Conservation (phyloP, 2,888 invertebrate species). For the Ptychoptera albimana region DNA sequence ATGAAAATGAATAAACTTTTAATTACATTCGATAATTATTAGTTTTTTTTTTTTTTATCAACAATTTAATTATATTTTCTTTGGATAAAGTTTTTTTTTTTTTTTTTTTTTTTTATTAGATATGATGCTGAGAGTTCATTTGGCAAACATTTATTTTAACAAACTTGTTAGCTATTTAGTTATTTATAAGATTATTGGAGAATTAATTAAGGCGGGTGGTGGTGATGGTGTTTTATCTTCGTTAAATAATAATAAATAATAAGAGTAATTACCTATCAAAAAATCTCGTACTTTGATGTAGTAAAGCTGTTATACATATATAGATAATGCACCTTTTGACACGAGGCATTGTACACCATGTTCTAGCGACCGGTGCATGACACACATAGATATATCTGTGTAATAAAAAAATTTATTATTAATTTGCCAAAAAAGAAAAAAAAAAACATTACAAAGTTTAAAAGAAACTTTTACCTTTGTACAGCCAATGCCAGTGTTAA, state of each 20-base stretch:
- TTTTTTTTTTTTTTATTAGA: background rate
- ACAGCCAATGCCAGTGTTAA: constrained; percentile 78
- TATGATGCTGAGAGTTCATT: background rate
- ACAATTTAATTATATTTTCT: no score
- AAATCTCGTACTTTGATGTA: constrained; percentile 72
- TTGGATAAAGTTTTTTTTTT: no score
- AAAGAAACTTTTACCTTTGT: constrained; percentile 45
- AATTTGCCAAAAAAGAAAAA: no score
- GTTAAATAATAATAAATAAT: constrained; percentile 7
- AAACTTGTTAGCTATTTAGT: no score
- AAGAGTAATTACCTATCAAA: constrained; percentile 46
- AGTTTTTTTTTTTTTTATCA: no score
- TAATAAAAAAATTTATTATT: background rate
- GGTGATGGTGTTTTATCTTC: no score
- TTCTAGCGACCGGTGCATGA: constrained; percentile 74
- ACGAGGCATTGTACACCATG: constrained; percentile 53
- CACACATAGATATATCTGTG: constrained; percentile 78
- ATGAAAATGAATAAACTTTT: no score
- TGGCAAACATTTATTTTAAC: no score
- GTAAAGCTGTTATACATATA: constrained; percentile 60
- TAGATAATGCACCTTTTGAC: constrained; percentile 64
- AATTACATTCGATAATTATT: no score
- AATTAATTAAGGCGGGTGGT: no score
- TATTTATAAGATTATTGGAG: no score
- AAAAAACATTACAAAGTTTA: no score